Conservation (phyloP, 2,888 invertebrate genomes). For the Protodeltote pygarga region DNA sequence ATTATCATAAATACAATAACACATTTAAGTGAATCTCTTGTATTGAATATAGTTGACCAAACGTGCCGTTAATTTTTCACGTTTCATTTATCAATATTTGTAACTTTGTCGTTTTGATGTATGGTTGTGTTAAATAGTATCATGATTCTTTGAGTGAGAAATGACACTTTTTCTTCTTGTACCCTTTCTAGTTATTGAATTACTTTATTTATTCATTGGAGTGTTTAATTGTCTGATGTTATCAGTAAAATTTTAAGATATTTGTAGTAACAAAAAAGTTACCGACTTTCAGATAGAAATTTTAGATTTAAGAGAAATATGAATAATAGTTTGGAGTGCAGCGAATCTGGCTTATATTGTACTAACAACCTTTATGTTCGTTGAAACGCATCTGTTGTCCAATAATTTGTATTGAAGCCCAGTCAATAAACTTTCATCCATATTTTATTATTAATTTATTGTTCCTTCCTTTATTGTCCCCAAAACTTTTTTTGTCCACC, state of each 20-base stretch:
- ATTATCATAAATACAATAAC: conserved; percentile 9
- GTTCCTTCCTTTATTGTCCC: conserved; percentile 25
- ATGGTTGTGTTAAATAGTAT: conserved; percentile 35
- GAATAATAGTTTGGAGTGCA: too few relatives aligned
- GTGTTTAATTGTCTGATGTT: conserved; percentile 1
- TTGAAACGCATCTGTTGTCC: not conserved
- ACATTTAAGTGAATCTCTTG: conserved; percentile 10
- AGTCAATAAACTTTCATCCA: conserved; percentile 32
- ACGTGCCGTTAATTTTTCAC: conserved; percentile 38
- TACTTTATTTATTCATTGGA: conserved; percentile 11
- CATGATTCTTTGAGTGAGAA: conserved; percentile 31
- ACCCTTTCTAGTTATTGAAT: conserved; percentile 19
- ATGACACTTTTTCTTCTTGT: conserved; percentile 24
- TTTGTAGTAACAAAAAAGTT: too few relatives aligned
- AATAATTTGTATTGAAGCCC: conserved; percentile 15
- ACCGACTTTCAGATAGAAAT: too few relatives aligned
- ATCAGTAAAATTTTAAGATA: too few relatives aligned
- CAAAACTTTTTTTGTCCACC: conserved; percentile 33
- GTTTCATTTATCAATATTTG: conserved; percentile 53
- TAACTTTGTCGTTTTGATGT: conserved; percentile 43
- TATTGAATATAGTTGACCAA: conserved; percentile 28
- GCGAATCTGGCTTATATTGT: too few relatives aligned
- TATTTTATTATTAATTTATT: conserved; percentile 42
- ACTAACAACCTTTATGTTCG: not conserved
- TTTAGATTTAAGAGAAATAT: too few relatives aligned